Evolutionary conservation across 92 coral and sea anemone genomes (phyloP), one percentile per base, ranked within the genome.

Genomic region (Epizoanthus stellaris): DNA sequence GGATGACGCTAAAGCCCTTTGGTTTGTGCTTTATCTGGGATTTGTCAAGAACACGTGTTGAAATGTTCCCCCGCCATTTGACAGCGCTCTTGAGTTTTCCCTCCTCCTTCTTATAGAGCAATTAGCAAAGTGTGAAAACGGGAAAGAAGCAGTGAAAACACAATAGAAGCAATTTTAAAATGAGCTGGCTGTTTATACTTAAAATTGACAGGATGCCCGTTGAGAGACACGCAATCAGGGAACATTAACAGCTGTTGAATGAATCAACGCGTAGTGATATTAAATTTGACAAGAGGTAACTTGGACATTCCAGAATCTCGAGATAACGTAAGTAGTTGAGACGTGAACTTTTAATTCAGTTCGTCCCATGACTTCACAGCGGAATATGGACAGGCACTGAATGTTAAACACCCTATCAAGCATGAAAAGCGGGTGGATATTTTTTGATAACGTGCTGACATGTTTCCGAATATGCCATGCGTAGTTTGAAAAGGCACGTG

Each of bases 141-240:
- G 84, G 76, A 63, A 61, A 49, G 58, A 19, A 75, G 74, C 88
- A 85, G 87, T 36, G 89, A 72, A 75, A 77, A 81, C 82, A 94
- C 98, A 94, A 94, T 87, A 83, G 93, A 85, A 84, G 95, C 90
- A 94, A 92, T 94, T 94, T 94, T 94, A 90, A 90, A 89, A 94
- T 94, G 87, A 86, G 94, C 91, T 80, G 89, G 73, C 85, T 94
- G 98, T 94, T 94, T 94, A 92, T 94, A 87, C 88, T 92, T 84
- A 65, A 87, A 82, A 73, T 73, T 94, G 98, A 94, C 98, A 94
- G 95, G 86, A 88, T 93, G 87, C 86, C 86, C 62, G 75, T 85
- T 85, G 85, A 80, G 87, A 85, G 89, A 88, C 98, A 94, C 98
- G 98, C 95, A 94, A 94, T 89, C 93, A 20, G 23, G 40, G 36